Conservation (phyloP, 2,888 invertebrate species). For the Phorcus lineatus region DNA sequence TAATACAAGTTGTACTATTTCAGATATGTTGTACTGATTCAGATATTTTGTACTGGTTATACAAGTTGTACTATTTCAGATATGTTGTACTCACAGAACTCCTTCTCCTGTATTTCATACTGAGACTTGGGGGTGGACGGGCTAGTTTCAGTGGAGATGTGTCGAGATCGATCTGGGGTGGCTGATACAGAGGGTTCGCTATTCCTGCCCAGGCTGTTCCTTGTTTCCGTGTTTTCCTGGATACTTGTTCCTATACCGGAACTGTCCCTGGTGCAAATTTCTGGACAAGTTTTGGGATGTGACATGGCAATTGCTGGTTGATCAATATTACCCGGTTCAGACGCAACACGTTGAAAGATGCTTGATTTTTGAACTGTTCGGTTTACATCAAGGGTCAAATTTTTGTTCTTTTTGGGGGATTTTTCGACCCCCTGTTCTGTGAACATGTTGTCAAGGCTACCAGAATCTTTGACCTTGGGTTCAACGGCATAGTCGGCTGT, state of each 20-base stretch:
- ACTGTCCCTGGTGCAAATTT: background rate
- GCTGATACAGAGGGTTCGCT: background rate
- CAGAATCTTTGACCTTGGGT: background rate
- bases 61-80: no score
- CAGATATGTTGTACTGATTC: no score
- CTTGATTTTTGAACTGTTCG: background rate
- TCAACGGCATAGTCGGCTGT: background rate
- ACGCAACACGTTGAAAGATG: background rate
- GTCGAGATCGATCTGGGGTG: background rate
- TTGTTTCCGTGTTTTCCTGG: background rate
- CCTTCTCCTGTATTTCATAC: constrained; percentile 38
- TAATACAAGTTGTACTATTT: no score
- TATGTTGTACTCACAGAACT: constrained; percentile 37
- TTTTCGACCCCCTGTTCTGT: background rate
- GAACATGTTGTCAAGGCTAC: background rate
- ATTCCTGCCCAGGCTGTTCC: background rate
- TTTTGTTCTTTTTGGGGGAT: background rate
- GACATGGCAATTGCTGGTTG: background rate
- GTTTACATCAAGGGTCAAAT: background rate
- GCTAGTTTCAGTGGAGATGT: constrained; percentile 7
- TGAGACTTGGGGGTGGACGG: constrained; percentile 25
- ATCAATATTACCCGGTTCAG: background rate
- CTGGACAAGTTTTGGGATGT: background rate
- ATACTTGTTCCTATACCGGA: background rate
- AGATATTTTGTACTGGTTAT: no score